Base-by-base conservation (phyloP, 2,113 vertebrate species). In the Ahaetulla prasina region DNA sequence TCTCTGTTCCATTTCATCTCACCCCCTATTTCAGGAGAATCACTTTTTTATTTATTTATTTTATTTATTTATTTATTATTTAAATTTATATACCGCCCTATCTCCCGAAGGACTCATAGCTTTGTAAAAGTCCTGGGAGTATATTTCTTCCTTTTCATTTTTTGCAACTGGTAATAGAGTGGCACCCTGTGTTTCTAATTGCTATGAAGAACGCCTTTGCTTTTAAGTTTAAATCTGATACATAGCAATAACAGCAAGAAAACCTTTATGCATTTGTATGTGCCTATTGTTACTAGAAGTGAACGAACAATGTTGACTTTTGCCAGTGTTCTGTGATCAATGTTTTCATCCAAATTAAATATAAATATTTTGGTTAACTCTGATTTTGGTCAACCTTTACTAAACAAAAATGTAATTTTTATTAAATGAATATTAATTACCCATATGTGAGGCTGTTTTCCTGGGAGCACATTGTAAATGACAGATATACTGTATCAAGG, bases 321-420 rank as follows among this genome's bases (percentile, higher is more conserved):
- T 93, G 94, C 93, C 95, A 96, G 23, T 95, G 45, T 60, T 93
- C 45, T 92, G 47, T 93, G 91, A 91, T 96, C 91, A 63, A 20
- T 92, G 92, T 95, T 80, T 90, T 96, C 91, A 45, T 96, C 92
- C 94, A 93, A 93, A 95, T 84, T 94, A 57, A 92, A 90, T 89
- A 92, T 95, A 95, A 91, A 94, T 96, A 94, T 96, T 96, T 95
- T 96, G 91, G 57, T 91, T 94, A 50, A 55, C 85, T 94, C 88
- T 92, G 55, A 94, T 94, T 95, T 95, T 86, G 94, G 87, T 91
- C 91, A 95, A 93, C 53, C 68, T 88, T 93, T 96, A 95, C 94
- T 95, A 95, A 91, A 92, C 85, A 95, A 95, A 95, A 63, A 85
- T 92, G 87, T 93, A 89, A 92, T 96, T 95, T 49, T 89, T 4